Evolutionary conservation across 2,888 invertebrate genomes (phyloP).

Genomic region (Tethea ocularis): DNA sequence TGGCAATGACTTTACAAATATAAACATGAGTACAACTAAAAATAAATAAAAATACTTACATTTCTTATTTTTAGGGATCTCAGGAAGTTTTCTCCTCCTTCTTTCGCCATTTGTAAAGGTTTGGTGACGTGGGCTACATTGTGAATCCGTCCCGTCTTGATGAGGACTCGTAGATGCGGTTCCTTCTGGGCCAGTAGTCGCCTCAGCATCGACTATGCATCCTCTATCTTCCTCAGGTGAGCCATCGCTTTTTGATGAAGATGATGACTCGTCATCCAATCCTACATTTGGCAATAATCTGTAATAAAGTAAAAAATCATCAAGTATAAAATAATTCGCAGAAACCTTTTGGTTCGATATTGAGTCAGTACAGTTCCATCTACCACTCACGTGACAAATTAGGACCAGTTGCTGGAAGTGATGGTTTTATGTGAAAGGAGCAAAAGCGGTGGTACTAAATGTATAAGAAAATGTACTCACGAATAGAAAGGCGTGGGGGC

Average conservation of each 20-base stretch:
- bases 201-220: conserved; percentile 83
- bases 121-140: conserved; percentile 67
- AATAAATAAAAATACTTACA: conserved; percentile 82
- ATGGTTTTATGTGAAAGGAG: conserved; percentile 15
- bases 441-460: not conserved
- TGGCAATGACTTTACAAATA: conserved; percentile 16
- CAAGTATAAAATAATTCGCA: not conserved
- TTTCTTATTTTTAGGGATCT: conserved; percentile 95
- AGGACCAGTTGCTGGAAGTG: conserved; percentile 17
- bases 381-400: conserved; percentile 40
- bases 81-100: conserved; percentile 92
- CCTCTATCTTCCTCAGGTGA: conserved; percentile 86
- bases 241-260: conserved; percentile 90
- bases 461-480: conserved; percentile 85
- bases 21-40: conserved; percentile 15
- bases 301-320: conserved; percentile 30
- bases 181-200: conserved; percentile 38
- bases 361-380: not conserved
- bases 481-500: conserved; percentile 93
- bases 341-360: not conserved
- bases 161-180: conserved; percentile 56
- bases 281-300: conserved; percentile 93
- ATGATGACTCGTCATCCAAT: conserved; percentile 92
- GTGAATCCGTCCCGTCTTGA: conserved; percentile 55
- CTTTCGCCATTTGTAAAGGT: conserved; percentile 83